phyloP scores from a whole-genome alignment of 2,888 invertebrate species.

The Limenitis camilla region DNA sequence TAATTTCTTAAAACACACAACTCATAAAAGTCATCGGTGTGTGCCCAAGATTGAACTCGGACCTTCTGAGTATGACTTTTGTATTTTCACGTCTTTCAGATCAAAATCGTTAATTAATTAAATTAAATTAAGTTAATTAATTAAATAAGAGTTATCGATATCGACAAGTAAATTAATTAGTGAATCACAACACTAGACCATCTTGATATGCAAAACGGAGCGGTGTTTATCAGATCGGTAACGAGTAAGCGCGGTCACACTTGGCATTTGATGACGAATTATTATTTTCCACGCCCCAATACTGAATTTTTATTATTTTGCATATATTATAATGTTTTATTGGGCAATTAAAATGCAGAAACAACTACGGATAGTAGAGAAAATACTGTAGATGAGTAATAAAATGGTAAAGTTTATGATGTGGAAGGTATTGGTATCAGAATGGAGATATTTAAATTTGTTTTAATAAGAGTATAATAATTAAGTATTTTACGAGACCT shows the following conservation, averaged over 20 bases:
- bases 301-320: slow-evolving; percentile 12
- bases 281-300: slow-evolving; percentile 18
- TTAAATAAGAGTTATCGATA: slow-evolving; percentile 4
- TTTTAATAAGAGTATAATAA: no score
- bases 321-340: slow-evolving; percentile 17
- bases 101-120: no score
- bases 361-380: neutral
- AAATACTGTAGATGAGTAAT: neutral
- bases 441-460: no score
- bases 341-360: neutral
- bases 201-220: slow-evolving; percentile 55
- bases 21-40: no score
- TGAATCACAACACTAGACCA: slow-evolving; percentile 33
- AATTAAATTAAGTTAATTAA: no score
- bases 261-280: slow-evolving; percentile 37
- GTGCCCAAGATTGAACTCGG: no score
- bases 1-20: no score
- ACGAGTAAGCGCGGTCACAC: slow-evolving; percentile 44
- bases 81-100: no score
- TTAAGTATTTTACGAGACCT: no score
- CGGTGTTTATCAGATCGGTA: slow-evolving; percentile 46
- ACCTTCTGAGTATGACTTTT: no score
- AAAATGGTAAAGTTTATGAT: no score
- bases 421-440: no score
- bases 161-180: slow-evolving; percentile 18